Evolutionary conservation across 2,888 invertebrate species (phyloP).

Genomic region (Silvanus unidentatus): DNA sequence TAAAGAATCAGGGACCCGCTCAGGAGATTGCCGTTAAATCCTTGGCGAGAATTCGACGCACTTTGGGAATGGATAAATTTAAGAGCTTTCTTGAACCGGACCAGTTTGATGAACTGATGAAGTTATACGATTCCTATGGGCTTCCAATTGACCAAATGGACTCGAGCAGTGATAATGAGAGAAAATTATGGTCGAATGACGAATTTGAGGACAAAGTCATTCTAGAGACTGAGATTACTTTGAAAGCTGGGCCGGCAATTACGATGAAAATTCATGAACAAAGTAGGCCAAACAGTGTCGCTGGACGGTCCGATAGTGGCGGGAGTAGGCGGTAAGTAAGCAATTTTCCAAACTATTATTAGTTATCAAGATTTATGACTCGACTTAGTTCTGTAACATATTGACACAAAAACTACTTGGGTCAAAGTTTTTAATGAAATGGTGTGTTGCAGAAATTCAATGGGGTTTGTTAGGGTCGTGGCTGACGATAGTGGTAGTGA

Average conservation of each 20-base stretch:
- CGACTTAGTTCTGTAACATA: neutral
- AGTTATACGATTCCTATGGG: constrained; percentile 58
- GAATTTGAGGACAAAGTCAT: constrained; percentile 59
- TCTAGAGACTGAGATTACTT: constrained; percentile 76
- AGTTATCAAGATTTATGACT: neutral
- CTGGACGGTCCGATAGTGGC: constrained; percentile 35
- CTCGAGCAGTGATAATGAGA: constrained; percentile 15
- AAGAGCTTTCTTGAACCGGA: constrained; percentile 44
- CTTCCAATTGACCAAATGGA: constrained; percentile 26
- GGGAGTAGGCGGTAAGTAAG: constrained; percentile 30
- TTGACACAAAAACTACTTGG: too few relatives aligned
- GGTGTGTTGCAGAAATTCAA: constrained; percentile 23
- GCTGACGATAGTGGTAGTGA: constrained; percentile 56
- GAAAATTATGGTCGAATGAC: constrained; percentile 9
- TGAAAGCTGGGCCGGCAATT: constrained; percentile 72
- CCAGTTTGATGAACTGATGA: constrained; percentile 50
- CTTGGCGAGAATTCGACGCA: constrained; percentile 62
- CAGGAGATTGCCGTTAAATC: constrained; percentile 65
- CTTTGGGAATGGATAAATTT: constrained; percentile 62
- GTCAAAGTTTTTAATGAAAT: too few relatives aligned
- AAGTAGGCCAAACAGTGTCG: constrained; percentile 35
- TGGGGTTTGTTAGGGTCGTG: constrained; percentile 56
- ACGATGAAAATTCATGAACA: constrained; percentile 81
- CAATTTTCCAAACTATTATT: neutral
- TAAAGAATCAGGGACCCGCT: constrained; percentile 25